Base-by-base conservation (phyloP, 2,113 vertebrate species). In the Otus sunia region DNA sequence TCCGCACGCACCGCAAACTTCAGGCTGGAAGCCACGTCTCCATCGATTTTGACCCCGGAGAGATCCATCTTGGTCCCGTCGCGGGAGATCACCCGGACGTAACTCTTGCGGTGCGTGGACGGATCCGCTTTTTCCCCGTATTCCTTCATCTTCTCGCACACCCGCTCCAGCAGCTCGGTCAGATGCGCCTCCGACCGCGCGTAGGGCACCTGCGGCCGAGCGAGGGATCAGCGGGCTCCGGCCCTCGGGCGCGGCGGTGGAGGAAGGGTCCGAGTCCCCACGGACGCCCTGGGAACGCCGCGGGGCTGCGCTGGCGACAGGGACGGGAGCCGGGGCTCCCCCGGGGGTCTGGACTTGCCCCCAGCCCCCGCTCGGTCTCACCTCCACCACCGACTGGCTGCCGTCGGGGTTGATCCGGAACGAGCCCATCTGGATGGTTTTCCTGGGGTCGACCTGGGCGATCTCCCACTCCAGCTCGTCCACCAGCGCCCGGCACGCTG, bases 401-500 rank as follows among this genome's bases (percentile, higher is more conserved):
- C 99, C 99, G 20, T 99, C 99, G 1, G 99, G 99, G 92, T 99
- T 99, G 97, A 99, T 99, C 60, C 99, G 98, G 96, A 99, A 99
- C 5, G 99, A 99, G 77, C 99, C 99, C 32, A 99, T 99, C 97
- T 99, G 99, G 97, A 99, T 99, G 96, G 98, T 99, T 97, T 99
- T 99, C 97, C 99, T 98, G 41, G 99, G 99, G 71, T 99, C 99
- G 14, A 99, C 97, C 85, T 98, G 99, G 27, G 98, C 97, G n/a
- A 99, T 99, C 88, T 99, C 99, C 99, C 99, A 99, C 82, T 99
- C 99, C 97, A 99, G 97, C 97, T 99, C 99, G 43, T 99, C 99
- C 86, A 99, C 99, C 95, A 99, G 97, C 5, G 99, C 99, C 96
- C 99, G 98, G 97, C 99, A 99, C 7, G 99, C 99, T 99, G 92